These are phyloP conservation scores for Chionodraco myersi DNA, from an alignment of 2,113 vertebrate species.

Conservation along the genomic window DNA sequence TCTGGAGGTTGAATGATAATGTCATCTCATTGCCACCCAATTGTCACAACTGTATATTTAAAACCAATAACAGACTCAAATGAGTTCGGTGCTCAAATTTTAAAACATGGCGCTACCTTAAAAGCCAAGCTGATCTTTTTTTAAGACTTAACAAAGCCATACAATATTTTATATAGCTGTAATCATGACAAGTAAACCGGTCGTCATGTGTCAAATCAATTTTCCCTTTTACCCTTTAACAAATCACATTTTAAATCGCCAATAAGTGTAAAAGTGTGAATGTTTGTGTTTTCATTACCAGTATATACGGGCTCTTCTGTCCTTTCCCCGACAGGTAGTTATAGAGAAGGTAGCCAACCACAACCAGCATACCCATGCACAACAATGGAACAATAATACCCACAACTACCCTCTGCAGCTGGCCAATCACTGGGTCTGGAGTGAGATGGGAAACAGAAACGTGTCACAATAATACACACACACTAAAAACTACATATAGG, in stretches of 20 bases:
- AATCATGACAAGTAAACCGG: too few species aligned
- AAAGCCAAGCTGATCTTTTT: not conserved
- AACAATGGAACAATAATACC: slow-evolving; percentile 57
- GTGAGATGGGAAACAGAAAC: not conserved
- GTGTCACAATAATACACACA: not conserved
- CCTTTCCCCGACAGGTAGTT: slow-evolving; percentile 67
- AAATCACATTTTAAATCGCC: not conserved
- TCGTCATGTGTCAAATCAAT: not conserved
- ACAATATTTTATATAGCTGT: not conserved
- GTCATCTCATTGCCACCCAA: too few species aligned
- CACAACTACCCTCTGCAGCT: slow-evolving; percentile 52
- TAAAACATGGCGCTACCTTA: not conserved
- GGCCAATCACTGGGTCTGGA: slow-evolving; percentile 66
- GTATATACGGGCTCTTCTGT: slow-evolving; percentile 53
- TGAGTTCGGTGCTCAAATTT: not conserved
- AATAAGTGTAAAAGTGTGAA: not conserved
- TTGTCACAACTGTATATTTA: not conserved
- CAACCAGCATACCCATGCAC: slow-evolving; percentile 45
- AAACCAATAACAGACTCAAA: not conserved
- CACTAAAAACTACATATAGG: not conserved
- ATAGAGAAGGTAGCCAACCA: slow-evolving; percentile 57
- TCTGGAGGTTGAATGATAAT: slow-evolving; percentile 33
- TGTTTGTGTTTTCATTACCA: slow-evolving; percentile 60
- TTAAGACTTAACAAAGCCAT: not conserved
- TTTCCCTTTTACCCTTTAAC: not conserved